phyloP scores from a whole-genome alignment of 2,888 invertebrate genomes.

The Phortica okadai region DNA sequence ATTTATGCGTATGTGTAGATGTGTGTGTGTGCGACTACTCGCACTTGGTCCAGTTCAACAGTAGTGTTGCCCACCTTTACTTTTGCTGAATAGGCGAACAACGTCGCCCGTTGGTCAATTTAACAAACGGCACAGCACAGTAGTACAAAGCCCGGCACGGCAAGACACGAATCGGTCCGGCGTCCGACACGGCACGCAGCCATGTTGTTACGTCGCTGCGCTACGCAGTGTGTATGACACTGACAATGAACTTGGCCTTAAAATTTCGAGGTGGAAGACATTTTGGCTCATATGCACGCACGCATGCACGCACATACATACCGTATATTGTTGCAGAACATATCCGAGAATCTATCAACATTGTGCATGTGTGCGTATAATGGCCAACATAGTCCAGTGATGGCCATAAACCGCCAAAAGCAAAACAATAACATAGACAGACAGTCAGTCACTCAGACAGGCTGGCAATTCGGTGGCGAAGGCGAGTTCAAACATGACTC shows the following conservation, averaged over 20 bases:
- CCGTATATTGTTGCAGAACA: background rate
- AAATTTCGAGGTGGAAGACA: conserved; percentile 26
- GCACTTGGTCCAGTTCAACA: background rate
- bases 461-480: too few relatives aligned
- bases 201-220: background rate
- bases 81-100: background rate
- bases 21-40: background rate
- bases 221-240: background rate
- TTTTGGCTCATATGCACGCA: background rate
- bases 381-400: background rate
- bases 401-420: conserved; percentile 17
- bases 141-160: background rate
- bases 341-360: background rate
- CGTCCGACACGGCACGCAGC: background rate
- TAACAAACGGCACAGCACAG: background rate
- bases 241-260: conserved; percentile 30
- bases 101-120: conserved; percentile 17
- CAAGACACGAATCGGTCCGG: background rate
- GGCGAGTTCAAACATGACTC: background rate
- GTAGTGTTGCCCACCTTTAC: conserved; percentile 1
- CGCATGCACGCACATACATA: background rate
- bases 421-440: conserved; percentile 4
- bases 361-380: background rate
- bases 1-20: background rate
- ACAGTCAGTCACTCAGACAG: too few relatives aligned